Base-by-base conservation (phyloP, 2,797 vertebrate genomes). In the Oreochromis mossambicus region DNA sequence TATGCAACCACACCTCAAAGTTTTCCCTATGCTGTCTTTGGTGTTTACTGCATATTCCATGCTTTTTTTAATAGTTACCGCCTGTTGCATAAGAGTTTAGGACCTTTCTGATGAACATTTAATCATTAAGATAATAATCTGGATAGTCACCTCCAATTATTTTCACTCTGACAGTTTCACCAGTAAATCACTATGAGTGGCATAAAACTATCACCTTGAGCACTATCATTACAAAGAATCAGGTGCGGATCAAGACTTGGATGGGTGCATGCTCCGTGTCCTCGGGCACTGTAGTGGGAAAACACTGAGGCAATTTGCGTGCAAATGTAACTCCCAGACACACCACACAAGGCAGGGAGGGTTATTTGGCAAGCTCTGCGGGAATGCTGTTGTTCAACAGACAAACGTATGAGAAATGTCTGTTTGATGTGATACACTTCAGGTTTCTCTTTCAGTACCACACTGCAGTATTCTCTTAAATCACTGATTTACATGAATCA, bases 351-450 rank as follows among this genome's bases (percentile, higher is more conserved):
- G 61, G 79, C 83, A 88, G 92, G 92, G 91, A 91, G 94, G 91
- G 91, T 87, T 86, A 54, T 73, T 41, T 92, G 92, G 92, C 91
- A 87, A 83, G 81, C 6, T 34, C 82, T 80, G 83, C 87, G 88
- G 91, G 90, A 95, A 94, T 92, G 90, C 88, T 87, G 78, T 90
- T 93, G 92, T 94, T 88, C 85, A 85, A 8, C 50, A 85, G 52
- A 86, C 78, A 24, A 41, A 61, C n/a, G 14, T 76, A 80, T 84
- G 85, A 89, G 88, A 91, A 88, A 83, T 29, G 58, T 89, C 79
- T 32, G n/a, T 91, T 90, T 82, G 50, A 87, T 91, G 50, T 43
- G 51, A 78, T 26, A 77, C 15, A n/a, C 5, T 52, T 73, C 68
- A 32, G 75, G 80, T 70, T 81, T 61, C 41, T 56, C n/a, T 46